Evolutionary conservation across 2,797 vertebrate genomes (phyloP).

Genomic region (Falco rusticolus): DNA sequence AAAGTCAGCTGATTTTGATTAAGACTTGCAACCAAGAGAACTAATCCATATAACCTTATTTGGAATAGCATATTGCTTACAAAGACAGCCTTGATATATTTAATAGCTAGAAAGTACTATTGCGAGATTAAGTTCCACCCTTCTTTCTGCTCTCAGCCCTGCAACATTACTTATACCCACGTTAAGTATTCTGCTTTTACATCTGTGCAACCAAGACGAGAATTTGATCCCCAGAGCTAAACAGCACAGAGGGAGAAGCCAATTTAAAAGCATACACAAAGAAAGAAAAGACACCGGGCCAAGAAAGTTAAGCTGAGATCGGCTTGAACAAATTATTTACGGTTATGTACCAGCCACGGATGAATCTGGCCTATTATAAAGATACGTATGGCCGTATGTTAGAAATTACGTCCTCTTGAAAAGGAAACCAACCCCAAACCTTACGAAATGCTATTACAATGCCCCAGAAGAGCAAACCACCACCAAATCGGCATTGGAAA

Average conservation of each 20-base stretch:
- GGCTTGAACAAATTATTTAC: neutral
- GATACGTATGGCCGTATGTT: neutral
- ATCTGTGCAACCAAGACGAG: neutral
- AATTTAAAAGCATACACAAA: neutral
- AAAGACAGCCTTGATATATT: neutral
- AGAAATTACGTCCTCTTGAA: neutral
- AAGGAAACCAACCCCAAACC: neutral
- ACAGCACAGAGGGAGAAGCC: neutral
- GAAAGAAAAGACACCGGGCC: neutral
- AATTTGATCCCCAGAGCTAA: neutral
- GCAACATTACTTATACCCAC: neutral
- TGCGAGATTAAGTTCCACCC: neutral
- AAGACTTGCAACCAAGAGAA: constrained; percentile 18
- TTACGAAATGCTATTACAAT: neutral
- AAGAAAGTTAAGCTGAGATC: constrained; percentile 16
- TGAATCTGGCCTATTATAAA: neutral
- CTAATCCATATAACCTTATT: constrained; percentile 15
- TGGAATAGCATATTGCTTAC: neutral
- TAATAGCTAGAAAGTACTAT: neutral
- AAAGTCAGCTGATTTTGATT: constrained; percentile 34
- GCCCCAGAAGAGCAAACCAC: neutral
- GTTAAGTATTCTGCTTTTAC: neutral
- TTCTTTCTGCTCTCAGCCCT: neutral
- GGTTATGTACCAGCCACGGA: neutral
- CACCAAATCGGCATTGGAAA: neutral